These are phyloP conservation scores for Mola mola DNA, from an alignment of 2,113 vertebrate species.

Conservation along the genomic window DNA sequence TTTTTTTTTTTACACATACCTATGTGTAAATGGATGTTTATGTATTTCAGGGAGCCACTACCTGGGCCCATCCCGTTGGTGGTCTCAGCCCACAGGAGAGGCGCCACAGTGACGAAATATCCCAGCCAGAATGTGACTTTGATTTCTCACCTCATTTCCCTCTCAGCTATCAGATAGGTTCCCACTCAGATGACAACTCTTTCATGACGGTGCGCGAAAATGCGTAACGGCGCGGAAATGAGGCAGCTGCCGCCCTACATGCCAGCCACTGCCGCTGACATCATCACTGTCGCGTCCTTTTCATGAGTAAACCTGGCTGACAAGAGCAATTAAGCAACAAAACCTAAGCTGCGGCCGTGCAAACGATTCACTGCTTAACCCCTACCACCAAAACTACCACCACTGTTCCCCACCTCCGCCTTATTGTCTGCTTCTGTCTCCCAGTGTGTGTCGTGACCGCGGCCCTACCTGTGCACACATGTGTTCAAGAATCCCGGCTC, in stretches of 20 bases:
- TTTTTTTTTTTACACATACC: background rate
- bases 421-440: no score
- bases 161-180: constrained; percentile 82
- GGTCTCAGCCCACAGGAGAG: constrained; percentile 30
- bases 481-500: no score
- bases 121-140: constrained; percentile 82
- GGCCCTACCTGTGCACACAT: no score
- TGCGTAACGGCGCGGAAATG: constrained; percentile 76
- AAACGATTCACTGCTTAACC: constrained; percentile 55
- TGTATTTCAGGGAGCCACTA: constrained; percentile 20
- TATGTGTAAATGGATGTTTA: constrained; percentile 12
- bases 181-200: constrained; percentile 79
- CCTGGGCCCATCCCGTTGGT: constrained; percentile 20
- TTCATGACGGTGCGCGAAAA: constrained; percentile 69
- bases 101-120: constrained; percentile 57
- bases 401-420: no score
- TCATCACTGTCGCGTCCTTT: constrained; percentile 61
- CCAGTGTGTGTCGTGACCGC: no score
- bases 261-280: constrained; percentile 67
- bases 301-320: constrained; percentile 64
- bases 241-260: constrained; percentile 81
- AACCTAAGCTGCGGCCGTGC: constrained; percentile 57
- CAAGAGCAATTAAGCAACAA: constrained; percentile 54
- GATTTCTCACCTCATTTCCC: constrained; percentile 85
- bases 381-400: background rate